Percentiles rank a stretch among this genome's conserved stretches.
phyloP scores from a whole-genome alignment of 2,113 vertebrate genomes.

The Melospiza georgiana region DNA sequence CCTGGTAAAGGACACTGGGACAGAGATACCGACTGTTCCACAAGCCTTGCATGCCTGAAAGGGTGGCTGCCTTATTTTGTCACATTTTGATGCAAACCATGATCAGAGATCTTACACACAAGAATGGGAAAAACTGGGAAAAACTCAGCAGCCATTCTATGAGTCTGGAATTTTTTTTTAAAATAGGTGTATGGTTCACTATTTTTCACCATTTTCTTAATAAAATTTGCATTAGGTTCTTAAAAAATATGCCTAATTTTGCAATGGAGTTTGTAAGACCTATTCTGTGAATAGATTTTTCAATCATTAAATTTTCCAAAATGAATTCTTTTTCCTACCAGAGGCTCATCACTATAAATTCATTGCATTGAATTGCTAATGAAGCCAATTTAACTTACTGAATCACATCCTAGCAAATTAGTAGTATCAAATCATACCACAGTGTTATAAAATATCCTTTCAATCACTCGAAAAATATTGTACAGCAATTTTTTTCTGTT shows the following conservation, averaged over 20 bases:
- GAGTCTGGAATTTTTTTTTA: background rate
- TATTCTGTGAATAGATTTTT: background rate
- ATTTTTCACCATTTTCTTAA: background rate
- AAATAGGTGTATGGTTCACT: background rate
- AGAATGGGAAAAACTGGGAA: background rate
- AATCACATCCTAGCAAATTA: background rate
- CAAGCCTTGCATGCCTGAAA: background rate
- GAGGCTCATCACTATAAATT: background rate
- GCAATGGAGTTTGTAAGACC: background rate
- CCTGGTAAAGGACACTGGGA: background rate
- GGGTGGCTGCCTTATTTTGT: background rate
- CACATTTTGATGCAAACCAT: background rate
- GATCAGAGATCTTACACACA: background rate
- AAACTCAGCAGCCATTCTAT: background rate
- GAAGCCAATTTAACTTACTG: background rate
- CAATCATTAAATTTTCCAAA: background rate
- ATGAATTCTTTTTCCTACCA: background rate
- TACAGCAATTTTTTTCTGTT: background rate
- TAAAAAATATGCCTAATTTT: background rate
- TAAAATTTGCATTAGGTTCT: background rate
- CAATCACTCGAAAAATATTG: background rate
- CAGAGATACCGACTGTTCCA: background rate
- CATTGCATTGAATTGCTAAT: background rate
- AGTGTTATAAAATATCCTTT: background rate
- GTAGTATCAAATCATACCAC: background rate